phyloP scores from a whole-genome alignment of 2,113 vertebrate genomes.

The Athene noctua region DNA sequence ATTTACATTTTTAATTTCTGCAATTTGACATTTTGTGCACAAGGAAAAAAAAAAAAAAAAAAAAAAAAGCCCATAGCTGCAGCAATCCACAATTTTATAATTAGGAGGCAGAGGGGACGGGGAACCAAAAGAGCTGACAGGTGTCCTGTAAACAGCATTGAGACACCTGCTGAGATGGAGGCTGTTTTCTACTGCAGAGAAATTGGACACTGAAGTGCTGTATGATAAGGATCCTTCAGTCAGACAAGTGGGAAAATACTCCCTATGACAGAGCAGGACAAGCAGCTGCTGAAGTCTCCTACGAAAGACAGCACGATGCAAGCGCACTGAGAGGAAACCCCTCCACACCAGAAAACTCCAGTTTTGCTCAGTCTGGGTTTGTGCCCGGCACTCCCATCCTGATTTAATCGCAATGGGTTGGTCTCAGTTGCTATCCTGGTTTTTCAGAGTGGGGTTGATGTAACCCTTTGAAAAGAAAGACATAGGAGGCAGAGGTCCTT shows the following conservation, averaged over 20 bases:
- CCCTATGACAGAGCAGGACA: background rate
- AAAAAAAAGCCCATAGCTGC: background rate
- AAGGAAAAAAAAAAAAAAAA: background rate
- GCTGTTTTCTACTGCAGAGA: slow-evolving; percentile 1
- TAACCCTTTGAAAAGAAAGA: background rate
- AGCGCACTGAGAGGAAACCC: background rate
- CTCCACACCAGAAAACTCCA: background rate
- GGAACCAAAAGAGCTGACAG: slow-evolving; percentile 67
- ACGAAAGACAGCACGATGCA: background rate
- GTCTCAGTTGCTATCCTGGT: background rate
- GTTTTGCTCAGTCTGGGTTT: background rate
- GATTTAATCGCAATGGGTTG: background rate
- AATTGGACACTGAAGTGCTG: background rate
- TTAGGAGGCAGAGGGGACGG: slow-evolving; percentile 58
- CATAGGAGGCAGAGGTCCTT: background rate
- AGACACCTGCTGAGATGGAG: slow-evolving; percentile 55
- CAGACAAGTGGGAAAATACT: background rate
- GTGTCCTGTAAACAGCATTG: slow-evolving; percentile 55
- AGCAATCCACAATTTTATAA: slow-evolving; percentile 68
- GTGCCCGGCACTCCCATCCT: background rate
- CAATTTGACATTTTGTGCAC: slow-evolving; percentile 83
- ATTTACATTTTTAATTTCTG: slow-evolving; percentile 97
- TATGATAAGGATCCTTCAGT: background rate
- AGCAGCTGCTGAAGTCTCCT: background rate
- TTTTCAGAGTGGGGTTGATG: background rate